Conservation (phyloP, 2,797 vertebrate species). For the Todus mexicanus region DNA sequence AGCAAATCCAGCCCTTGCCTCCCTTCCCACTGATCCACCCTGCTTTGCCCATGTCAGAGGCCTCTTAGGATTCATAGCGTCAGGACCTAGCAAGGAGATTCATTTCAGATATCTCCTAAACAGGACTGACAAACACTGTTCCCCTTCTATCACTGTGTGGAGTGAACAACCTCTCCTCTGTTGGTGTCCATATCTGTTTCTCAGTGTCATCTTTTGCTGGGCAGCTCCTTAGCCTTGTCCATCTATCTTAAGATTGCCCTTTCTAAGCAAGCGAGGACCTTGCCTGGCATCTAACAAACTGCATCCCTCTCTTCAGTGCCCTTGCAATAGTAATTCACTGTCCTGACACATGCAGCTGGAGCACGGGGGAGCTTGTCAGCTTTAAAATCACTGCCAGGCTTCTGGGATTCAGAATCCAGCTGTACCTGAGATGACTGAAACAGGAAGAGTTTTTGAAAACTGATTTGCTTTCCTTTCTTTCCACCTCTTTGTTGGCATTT, state of each 20-base stretch:
- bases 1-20: not conserved
- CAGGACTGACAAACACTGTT: not conserved
- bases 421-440: conserved; percentile 25
- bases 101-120: rapidly evolving
- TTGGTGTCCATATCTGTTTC: not conserved
- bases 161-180: not conserved
- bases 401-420: conserved; percentile 8
- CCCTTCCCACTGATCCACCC: not conserved
- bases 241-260: not conserved
- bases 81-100: not conserved
- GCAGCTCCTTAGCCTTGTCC: not conserved
- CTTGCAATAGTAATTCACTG: conserved; percentile 9
- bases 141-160: not conserved
- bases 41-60: not conserved
- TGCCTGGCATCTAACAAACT: not conserved
- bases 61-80: not conserved
- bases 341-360: not conserved
- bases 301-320: not conserved
- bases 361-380: not conserved
- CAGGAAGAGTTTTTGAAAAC: conserved; percentile 20
- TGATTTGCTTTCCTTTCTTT: not conserved
- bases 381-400: not conserved
- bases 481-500: conserved; percentile 47
- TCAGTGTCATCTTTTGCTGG: not conserved
- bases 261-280: not conserved